phyloP scores from a whole-genome alignment of 2,888 invertebrate genomes.

The Stenodera caucasica region DNA sequence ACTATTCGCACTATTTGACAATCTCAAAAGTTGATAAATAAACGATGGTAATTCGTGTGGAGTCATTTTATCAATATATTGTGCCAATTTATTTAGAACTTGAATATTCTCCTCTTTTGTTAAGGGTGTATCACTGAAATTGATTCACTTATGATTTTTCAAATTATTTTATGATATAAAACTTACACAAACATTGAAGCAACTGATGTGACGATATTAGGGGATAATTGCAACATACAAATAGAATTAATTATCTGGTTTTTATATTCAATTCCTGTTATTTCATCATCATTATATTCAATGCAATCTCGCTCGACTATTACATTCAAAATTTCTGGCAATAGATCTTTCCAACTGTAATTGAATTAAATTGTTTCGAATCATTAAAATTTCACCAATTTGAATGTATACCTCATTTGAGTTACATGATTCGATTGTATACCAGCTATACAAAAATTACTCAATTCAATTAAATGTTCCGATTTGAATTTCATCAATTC shows the following conservation, averaged over 20 bases:
- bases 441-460: conserved; percentile 60
- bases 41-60: conserved; percentile 68
- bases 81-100: conserved; percentile 66
- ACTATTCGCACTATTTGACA: conserved; percentile 57
- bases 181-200: conserved; percentile 69
- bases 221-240: conserved; percentile 64
- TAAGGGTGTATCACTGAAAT: conserved; percentile 61
- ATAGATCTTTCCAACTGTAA: conserved; percentile 68
- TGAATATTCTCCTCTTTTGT: conserved; percentile 62
- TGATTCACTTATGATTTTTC: conserved; percentile 1
- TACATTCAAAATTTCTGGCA: conserved; percentile 64
- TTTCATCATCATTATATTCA: conserved; percentile 61
- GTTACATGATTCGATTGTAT: conserved; percentile 59
- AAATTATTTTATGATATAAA: background rate
- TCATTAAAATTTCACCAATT: background rate
- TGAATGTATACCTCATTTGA: conserved; percentile 53
- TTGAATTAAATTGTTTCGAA: conserved; percentile 13
- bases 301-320: conserved; percentile 60
- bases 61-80: conserved; percentile 61
- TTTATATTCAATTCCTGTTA: conserved; percentile 64
- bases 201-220: conserved; percentile 63
- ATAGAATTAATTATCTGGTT: conserved; percentile 63
- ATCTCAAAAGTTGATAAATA: conserved; percentile 66
- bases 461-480: conserved; percentile 59
- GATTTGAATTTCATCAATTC: conserved; percentile 59